phyloP scores from a whole-genome alignment of 2,888 invertebrate species.

The Conus canariensis region DNA sequence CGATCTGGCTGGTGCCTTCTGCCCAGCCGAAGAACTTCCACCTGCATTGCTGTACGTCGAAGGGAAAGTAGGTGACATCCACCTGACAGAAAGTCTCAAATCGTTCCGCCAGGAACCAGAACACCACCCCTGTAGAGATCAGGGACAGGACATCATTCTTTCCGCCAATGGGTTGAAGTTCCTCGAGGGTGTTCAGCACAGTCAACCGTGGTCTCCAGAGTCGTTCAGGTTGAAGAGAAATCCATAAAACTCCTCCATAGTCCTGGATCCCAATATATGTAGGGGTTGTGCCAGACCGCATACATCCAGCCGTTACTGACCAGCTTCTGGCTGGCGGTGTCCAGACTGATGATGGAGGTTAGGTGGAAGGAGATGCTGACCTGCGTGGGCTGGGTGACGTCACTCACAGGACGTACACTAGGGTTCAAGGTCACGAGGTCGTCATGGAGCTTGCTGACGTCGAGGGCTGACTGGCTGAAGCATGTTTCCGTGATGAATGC shows the following conservation, averaged over 20 bases:
- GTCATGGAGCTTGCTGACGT: slow-evolving; percentile 22
- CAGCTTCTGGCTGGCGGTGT: slow-evolving; percentile 35
- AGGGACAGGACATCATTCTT: not conserved
- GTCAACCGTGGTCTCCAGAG: slow-evolving; percentile 30
- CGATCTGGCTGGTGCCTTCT: not conserved
- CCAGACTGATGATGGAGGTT: slow-evolving; percentile 36
- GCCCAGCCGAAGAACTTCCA: slow-evolving; percentile 13
- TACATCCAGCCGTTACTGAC: slow-evolving; percentile 34
- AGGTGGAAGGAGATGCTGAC: slow-evolving; percentile 33
- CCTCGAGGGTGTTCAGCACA: slow-evolving; percentile 32
- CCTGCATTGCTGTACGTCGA: slow-evolving; percentile 24
- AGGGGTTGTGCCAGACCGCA: slow-evolving; percentile 24
- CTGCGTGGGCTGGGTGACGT: not conserved
- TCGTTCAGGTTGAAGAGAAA: not conserved
- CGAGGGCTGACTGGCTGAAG: slow-evolving; percentile 20
- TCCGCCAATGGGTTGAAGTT: slow-evolving; percentile 27
- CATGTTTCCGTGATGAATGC: not conserved
- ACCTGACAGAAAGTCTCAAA: slow-evolving; percentile 29
- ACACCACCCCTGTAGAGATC: not conserved
- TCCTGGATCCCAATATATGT: slow-evolving; percentile 16
- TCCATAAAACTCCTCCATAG: not conserved
- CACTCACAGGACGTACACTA: slow-evolving; percentile 16
- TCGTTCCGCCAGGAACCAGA: slow-evolving; percentile 10
- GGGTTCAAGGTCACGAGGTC: not conserved
- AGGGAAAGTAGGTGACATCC: slow-evolving; percentile 27